A percentile compares a stretch with the other conserved stretches of the same genome.
phyloP scores from a whole-genome alignment of 2,888 invertebrate genomes.

The Phalera bucephala region DNA sequence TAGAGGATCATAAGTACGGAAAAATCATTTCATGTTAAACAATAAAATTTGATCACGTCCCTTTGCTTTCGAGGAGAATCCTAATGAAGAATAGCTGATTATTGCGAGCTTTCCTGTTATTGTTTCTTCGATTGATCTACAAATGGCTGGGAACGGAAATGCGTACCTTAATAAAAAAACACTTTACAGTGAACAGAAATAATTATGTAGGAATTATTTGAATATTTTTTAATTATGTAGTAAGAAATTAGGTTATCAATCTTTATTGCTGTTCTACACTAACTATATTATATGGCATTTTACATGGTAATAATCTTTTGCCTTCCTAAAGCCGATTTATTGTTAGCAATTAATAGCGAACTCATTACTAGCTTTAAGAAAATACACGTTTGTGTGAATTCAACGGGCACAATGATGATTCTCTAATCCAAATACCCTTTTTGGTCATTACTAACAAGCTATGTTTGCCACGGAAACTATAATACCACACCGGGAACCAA shows the following conservation, averaged over 20 bases:
- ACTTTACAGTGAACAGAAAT: too few relatives aligned
- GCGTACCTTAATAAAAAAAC: too few relatives aligned
- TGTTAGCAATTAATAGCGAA: not conserved
- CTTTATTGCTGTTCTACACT: slow-evolving; percentile 1
- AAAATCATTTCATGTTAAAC: slow-evolving; percentile 23
- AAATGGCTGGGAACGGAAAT: slow-evolving; percentile 50
- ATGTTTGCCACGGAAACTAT: too few relatives aligned
- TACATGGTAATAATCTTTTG: slow-evolving; percentile 4
- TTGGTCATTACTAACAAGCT: not conserved
- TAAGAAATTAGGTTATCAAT: too few relatives aligned
- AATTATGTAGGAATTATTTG: too few relatives aligned
- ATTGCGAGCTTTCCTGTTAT: slow-evolving; percentile 47
- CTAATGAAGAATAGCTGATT: slow-evolving; percentile 26
- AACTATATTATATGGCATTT: too few relatives aligned
- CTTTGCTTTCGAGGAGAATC: slow-evolving; percentile 28
- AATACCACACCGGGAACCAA: too few relatives aligned
- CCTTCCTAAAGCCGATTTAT: slow-evolving; percentile 3
- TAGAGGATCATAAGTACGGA: too few relatives aligned
- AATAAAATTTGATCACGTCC: slow-evolving; percentile 25
- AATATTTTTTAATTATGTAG: too few relatives aligned
- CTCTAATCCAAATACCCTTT: too few relatives aligned
- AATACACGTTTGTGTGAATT: not conserved
- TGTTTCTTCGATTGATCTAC: slow-evolving; percentile 47
- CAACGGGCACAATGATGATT: too few relatives aligned
- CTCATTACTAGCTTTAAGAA: not conserved